Evolutionary conservation across 2,797 vertebrate species (phyloP).

Genomic region (Megalops cyprinoides): DNA sequence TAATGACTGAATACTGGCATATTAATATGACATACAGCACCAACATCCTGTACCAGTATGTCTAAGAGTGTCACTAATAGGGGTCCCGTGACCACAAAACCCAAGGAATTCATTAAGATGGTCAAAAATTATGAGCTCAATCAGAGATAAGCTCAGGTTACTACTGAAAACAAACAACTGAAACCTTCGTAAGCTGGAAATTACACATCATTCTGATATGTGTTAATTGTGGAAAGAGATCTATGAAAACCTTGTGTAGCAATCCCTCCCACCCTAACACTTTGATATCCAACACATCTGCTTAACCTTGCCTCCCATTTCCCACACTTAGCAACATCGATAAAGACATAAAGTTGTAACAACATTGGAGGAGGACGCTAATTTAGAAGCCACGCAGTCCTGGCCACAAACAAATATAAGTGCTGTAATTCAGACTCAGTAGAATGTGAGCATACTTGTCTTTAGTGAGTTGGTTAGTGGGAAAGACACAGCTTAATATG

Average conservation of each 20-base stretch:
- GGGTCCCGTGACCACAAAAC: conserved; percentile 1
- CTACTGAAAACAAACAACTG: too few species aligned
- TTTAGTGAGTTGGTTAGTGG: background rate
- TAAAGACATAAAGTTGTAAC: background rate
- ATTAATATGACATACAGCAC: background rate
- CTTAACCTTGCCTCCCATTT: background rate
- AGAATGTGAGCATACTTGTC: background rate
- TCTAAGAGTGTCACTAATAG: background rate
- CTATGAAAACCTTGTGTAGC: too few species aligned
- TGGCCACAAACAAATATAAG: background rate
- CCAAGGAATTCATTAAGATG: background rate
- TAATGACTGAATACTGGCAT: background rate
- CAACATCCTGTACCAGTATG: background rate
- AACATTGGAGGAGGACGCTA: too few species aligned
- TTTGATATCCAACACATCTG: too few species aligned
- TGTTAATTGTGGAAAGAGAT: too few species aligned
- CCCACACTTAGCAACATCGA: too few species aligned
- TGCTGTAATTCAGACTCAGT: background rate
- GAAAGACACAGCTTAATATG: background rate
- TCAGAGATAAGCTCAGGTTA: too few species aligned
- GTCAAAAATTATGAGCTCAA: too few species aligned
- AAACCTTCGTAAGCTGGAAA: too few species aligned
- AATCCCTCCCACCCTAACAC: too few species aligned
- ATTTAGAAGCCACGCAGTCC: background rate
- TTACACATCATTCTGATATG: too few species aligned